These are phyloP conservation scores for Cyrtodaria siliqua DNA, from an alignment of 2,888 invertebrate genomes.

Conservation along the genomic window DNA sequence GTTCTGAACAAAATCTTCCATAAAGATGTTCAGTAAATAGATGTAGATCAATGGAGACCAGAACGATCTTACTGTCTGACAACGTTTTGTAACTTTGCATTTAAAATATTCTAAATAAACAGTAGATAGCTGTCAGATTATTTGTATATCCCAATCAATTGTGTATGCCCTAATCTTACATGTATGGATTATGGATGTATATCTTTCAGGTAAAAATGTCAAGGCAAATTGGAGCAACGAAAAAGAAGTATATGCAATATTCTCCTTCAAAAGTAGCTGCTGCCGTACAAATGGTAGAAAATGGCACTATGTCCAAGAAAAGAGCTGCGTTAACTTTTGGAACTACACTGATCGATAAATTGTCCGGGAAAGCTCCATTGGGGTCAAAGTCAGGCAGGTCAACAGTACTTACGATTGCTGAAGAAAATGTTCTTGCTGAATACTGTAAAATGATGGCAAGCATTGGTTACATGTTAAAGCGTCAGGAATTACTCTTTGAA, in stretches of 20 bases:
- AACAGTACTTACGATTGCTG: conserved; percentile 15
- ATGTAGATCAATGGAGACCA: no score
- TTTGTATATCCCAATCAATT: no score
- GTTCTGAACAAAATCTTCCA: no score
- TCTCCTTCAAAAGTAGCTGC: conserved; percentile 18
- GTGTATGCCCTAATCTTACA: no score
- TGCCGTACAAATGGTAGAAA: conserved; percentile 18
- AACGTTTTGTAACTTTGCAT: no score
- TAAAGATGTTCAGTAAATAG: no score
- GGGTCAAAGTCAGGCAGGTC: conserved; percentile 10
- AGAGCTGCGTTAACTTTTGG: conserved; percentile 19
- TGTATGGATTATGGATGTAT: no score
- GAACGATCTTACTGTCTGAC: no score
- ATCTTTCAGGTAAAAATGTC: conserved; percentile 14
- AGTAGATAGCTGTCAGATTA: no score
- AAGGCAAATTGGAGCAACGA: conserved; percentile 20
- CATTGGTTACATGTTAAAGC: conserved; percentile 21
- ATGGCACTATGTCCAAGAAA: conserved; percentile 10
- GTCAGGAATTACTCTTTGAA: conserved; percentile 17
- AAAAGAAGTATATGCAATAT: no score
- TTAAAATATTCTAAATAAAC: no score
- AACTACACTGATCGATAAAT: conserved; percentile 19
- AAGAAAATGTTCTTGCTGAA: conserved; percentile 20
- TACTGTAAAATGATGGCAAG: conserved; percentile 24
- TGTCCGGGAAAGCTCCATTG: conserved; percentile 8